Evolutionary conservation across 2,888 invertebrate genomes (phyloP), one percentile per base, ranked within the genome.

Genomic region (Ophion ellenae): DNA sequence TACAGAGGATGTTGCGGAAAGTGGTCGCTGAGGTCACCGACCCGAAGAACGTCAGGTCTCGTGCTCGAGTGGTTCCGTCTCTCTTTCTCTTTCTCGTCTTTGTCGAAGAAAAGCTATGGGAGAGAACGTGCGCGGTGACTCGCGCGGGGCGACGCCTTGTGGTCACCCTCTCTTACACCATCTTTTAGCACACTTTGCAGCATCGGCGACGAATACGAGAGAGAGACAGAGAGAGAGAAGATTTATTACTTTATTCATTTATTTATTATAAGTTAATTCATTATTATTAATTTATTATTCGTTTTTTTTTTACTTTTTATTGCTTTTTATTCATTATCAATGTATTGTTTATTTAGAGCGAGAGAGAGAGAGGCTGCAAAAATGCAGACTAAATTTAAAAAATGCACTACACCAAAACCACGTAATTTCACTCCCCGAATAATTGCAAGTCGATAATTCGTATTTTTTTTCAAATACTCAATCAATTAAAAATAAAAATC

Each of bases 1-100:
- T 70, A 45, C 20, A 47, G 20, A 78, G 36, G 74, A 61, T 74
- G 45, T 53, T 14, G 47, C 64, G 40, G 47, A 36, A 69, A 77
- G 77, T 53, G 77, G 64, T 81, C 70, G 79, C 53, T 17, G 84
- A 73, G 81, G 84, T 84, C 84, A 57, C 66, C 61, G 84, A 84
- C 84, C 84, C 75, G 70, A 76, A 66, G 71, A 66, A 69, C 83
- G 73, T 67, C 83, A 57, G 63, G 74, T 79, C 79, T 79, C 75
- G 79, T 66, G 75, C 79, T 75, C 70, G 83, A 80, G 75, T 57
- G 75, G 57, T 53, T 75, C 71, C 63, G 75, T 71, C 61, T 78
- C 70, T 64, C 32, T 40, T 47, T 66, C 67, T 53, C 76, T 20
- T 20, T 10, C 40, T 45, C 66, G 66, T 66, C 76, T 75, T 57